phyloP scores from a whole-genome alignment of 2,797 vertebrate genomes.

The Argya squamiceps region DNA sequence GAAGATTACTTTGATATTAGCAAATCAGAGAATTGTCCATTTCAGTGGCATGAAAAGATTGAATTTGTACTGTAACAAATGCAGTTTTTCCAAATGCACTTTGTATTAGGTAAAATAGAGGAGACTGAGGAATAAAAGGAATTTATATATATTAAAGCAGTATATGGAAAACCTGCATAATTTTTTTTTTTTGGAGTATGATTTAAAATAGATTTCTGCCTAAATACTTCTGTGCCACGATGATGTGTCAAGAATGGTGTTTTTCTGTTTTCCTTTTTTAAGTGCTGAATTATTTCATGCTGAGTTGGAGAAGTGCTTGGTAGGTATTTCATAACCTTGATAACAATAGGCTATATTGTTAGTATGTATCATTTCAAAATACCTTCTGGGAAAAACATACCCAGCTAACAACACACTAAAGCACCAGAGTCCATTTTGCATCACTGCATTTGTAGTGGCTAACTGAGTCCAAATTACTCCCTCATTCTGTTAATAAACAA shows the following conservation, averaged over 20 bases:
- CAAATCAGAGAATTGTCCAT: neutral
- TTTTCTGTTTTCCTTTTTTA: neutral
- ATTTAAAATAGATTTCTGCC: neutral
- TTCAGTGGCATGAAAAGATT: neutral
- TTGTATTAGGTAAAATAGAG: neutral
- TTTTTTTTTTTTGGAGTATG: neutral
- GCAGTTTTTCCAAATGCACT: neutral
- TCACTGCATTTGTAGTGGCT: constrained; percentile 72
- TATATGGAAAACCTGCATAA: neutral
- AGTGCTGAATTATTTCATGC: neutral
- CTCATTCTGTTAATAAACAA: constrained; percentile 66
- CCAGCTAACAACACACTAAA: constrained; percentile 67
- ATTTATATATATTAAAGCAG: neutral
- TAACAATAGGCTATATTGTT: neutral
- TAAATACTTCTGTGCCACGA: neutral
- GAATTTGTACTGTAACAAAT: neutral
- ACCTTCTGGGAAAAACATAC: constrained; percentile 59
- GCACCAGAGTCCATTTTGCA: constrained; percentile 69
- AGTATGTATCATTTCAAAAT: neutral
- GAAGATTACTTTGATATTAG: neutral
- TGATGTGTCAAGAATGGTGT: neutral
- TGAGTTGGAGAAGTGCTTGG: neutral
- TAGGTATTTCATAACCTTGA: neutral
- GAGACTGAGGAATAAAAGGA: neutral
- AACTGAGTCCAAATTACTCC: constrained; percentile 76